phyloP scores from a whole-genome alignment of 2,888 invertebrate genomes.

The Apamea monoglypha region DNA sequence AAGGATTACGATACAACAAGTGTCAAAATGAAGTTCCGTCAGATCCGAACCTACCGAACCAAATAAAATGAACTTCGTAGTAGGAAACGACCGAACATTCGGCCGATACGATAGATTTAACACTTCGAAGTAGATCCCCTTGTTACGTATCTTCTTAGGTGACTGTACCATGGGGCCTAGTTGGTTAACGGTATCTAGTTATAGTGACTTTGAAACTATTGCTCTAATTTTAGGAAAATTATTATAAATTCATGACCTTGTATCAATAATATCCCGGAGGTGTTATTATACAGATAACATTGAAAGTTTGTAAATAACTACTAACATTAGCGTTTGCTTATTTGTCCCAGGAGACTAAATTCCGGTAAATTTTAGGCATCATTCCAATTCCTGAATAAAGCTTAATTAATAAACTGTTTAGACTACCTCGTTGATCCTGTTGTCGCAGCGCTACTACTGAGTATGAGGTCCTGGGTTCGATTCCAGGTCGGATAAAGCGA shows the following conservation, averaged over 20 bases:
- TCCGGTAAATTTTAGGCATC: background rate
- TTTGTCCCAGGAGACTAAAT: background rate
- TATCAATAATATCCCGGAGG: constrained; percentile 10
- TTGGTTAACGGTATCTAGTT: too few relatives aligned
- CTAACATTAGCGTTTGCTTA: constrained; percentile 12
- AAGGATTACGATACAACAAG: too few relatives aligned
- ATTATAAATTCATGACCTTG: constrained; percentile 25
- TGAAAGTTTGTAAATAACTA: constrained; percentile 29
- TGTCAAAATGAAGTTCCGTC: too few relatives aligned
- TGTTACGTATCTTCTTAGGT: too few relatives aligned
- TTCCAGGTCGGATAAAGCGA: background rate
- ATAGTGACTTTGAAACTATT: constrained; percentile 8
- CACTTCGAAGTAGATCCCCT: too few relatives aligned
- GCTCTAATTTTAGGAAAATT: constrained; percentile 16
- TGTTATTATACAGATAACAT: constrained; percentile 29
- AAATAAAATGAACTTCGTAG: too few relatives aligned
- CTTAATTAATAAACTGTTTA: background rate
- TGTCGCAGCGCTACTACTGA: background rate
- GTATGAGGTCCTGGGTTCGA: background rate
- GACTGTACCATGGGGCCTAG: too few relatives aligned
- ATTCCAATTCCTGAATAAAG: constrained; percentile 27
- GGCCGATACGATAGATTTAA: too few relatives aligned
- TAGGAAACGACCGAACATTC: too few relatives aligned
- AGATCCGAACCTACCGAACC: too few relatives aligned
- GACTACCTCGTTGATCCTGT: background rate